Evolutionary conservation across 2,797 vertebrate genomes (phyloP).

Genomic region (Bryconaethiops microstoma): DNA sequence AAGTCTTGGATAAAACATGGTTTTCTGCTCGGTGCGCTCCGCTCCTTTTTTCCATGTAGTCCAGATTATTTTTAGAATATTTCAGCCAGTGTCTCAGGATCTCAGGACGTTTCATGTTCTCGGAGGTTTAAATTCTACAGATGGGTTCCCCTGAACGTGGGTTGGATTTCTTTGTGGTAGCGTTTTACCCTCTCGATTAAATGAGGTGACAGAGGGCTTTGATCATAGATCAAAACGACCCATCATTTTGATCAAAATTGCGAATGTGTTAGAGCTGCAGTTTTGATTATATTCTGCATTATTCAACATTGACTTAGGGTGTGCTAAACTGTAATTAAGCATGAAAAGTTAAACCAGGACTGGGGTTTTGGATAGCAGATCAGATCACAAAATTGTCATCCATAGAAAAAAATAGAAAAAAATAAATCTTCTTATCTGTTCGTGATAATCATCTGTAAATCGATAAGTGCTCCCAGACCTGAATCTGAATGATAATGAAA

Average conservation of each 20-base stretch:
- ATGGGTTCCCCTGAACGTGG: not conserved
- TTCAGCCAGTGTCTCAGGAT: not conserved
- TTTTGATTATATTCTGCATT: not conserved
- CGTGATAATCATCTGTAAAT: too few relatives aligned
- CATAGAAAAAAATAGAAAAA: too few relatives aligned
- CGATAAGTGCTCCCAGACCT: too few relatives aligned
- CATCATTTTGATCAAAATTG: too few relatives aligned
- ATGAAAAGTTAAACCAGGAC: too few relatives aligned
- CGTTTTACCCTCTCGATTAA: not conserved
- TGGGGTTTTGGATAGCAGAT: too few relatives aligned
- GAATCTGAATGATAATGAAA: too few relatives aligned
- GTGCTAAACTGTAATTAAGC: too few relatives aligned
- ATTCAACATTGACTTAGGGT: too few relatives aligned
- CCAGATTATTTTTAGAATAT: slow-evolving; percentile 8
- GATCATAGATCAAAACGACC: too few relatives aligned
- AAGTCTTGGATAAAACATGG: not conserved
- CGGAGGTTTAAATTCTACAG: not conserved
- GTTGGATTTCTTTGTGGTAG: not conserved
- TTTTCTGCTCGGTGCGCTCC: not conserved
- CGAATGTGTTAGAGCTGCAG: not conserved
- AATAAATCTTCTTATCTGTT: too few relatives aligned
- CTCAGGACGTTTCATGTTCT: not conserved
- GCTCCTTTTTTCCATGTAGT: not conserved
- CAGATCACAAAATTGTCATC: too few relatives aligned
- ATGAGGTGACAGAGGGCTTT: not conserved